Base-by-base conservation (phyloP, 1,140 invertebrate genomes). In the Drosophila bocqueti region DNA sequence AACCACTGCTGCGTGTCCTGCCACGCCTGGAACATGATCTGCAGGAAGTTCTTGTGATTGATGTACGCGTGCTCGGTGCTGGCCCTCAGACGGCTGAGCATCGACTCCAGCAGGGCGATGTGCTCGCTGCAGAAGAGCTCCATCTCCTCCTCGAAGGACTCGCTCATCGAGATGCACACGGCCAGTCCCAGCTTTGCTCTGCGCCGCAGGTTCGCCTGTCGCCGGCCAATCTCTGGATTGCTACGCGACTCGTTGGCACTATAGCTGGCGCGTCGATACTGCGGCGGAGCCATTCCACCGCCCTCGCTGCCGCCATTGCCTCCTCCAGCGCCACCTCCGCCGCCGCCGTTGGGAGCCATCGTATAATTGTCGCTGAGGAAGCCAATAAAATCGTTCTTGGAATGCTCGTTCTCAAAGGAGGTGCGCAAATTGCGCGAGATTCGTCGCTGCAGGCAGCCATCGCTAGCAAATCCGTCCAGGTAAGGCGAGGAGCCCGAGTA, bases 61-160 rank as follows among this genome's bases (percentile, higher is more conserved):
- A 93, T 92, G 55, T 93, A 93, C 1, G 92, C 92, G 21, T 80
- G 84, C 81, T 96, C 94, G 4, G 95, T 94, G 49, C 95, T 94
- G 75, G 95, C 93, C 11, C 96, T 94, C 38, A 98, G 93, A 55
- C 96, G 94, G 83, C 96, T 96, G 34, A 98, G 91, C 86, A 97
- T 95, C 4, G 96, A 95, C 93, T 98, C 97, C 16, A 98, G 92
- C 26, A 98, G 93, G 0, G 96, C 95, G 46, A 97, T 96, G 81
- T 98, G 96, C 63, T 97, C 96, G 91, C 98, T 95, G 65, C 97
- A 95, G 78, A 96, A 96, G 40, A 93, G 91, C 46, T 96, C 94
- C 92, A 96, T 94, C 75, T 95, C 94, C 84, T 95, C 94, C 71
- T 92, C 92, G 18, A 92, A 92, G 8, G 85, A 90, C 52, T 93